Conservation (phyloP, 2,888 invertebrate species). For the Apodemia duryi region DNA sequence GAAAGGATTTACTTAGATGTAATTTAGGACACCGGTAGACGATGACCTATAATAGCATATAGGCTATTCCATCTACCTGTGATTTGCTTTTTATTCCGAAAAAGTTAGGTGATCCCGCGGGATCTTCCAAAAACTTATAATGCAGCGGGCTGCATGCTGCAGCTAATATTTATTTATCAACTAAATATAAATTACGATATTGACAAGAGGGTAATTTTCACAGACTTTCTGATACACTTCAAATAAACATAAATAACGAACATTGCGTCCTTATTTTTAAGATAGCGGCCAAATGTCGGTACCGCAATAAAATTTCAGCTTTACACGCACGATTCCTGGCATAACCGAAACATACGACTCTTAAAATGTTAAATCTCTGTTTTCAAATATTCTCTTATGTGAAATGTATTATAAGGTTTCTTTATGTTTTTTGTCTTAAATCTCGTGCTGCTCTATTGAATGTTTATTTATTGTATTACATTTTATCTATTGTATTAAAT, state of each 20-base stretch:
- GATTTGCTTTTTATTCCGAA: too few species aligned
- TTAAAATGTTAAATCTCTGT: background rate
- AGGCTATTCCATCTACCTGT: too few species aligned
- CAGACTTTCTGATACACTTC: background rate
- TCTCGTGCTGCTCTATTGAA: background rate
- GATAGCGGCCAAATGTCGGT: background rate
- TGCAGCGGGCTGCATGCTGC: too few species aligned
- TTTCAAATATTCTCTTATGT: background rate
- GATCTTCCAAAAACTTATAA: too few species aligned
- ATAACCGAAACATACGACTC: background rate
- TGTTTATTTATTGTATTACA: too few species aligned
- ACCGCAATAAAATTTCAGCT: constrained; percentile 9
- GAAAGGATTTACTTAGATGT: too few species aligned
- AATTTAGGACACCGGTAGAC: too few species aligned
- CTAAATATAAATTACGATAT: background rate
- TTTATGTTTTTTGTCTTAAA: background rate
- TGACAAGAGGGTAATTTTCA: constrained; percentile 4
- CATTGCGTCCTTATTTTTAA: constrained; percentile 9
- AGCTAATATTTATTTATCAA: background rate
- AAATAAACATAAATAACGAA: constrained; percentile 15
- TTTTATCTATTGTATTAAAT: too few species aligned
- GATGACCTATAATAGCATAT: too few species aligned
- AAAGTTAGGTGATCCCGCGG: too few species aligned
- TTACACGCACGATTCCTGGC: constrained; percentile 10
- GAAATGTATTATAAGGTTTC: background rate